Base-by-base conservation (phyloP, 1,140 invertebrate species). In the Pseudomyrmex concolor region DNA sequence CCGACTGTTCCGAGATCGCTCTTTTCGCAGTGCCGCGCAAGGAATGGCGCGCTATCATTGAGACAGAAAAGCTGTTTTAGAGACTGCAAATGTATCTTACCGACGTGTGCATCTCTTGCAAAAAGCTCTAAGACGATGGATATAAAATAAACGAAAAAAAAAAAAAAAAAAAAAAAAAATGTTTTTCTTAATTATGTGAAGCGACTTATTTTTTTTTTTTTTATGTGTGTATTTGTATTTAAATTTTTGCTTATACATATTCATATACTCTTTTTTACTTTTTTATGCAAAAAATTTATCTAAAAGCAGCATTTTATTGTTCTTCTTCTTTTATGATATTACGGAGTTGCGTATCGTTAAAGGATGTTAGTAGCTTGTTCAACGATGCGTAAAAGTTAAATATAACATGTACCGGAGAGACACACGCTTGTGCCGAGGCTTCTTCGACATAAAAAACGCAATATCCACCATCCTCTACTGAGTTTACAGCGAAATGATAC, bases 341-440 rank as follows among this genome's bases (percentile, higher is more conserved):
- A 7, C 54, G 19, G 12, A n/a, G 51, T 34, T 34, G 34, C 34
- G 34, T 80, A 71, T 50, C 12, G 66, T 25, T 19, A 57, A 59
- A 17, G 43, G 43, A 80, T 17, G 34, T 34, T 34, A 70, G 43
- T 70, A 19, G 66, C 17, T 70, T 50, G 66, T 45, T 34, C 54
- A 48, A 80, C 66, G 55, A 70, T 43, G 54, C 54, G 54, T 70
- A 60, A 70, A 80, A 80, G 70, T 67, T n/a, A 43, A 80, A 60
- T 57, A 19, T 57, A 54, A 12, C 48, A 7, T 19, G 66, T 80
- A 80, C 70, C 54, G 22, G 22, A 17, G 64, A 71, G 43, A 59
- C 22, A 25, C 25, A 48, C 17, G 17, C 43, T 4, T 34, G 9
- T 12, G 15, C 34, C 34, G 54, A 60, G 45, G 64, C 17, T 78